Conservation (phyloP, 2,888 invertebrate species). For the Megamerina dolium region DNA sequence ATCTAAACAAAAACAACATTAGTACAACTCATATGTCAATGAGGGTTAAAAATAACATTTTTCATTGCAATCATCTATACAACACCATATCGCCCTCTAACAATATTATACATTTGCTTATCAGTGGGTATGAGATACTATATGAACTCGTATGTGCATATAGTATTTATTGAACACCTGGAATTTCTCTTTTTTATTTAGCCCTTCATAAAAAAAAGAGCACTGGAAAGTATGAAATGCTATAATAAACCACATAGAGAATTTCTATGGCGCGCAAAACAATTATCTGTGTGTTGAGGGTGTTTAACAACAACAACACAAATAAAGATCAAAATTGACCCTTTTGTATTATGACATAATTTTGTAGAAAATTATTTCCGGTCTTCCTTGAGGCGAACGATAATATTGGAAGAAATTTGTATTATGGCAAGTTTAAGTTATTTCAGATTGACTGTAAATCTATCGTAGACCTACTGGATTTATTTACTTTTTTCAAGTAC, state of each 20-base stretch:
- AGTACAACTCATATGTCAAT: slow-evolving; percentile 23
- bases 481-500: no score
- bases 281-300: slow-evolving; percentile 1
- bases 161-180: slow-evolving; percentile 42
- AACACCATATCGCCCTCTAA: no score
- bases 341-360: slow-evolving; percentile 20
- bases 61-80: slow-evolving; percentile 4
- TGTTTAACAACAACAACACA: slow-evolving; percentile 13
- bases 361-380: slow-evolving; percentile 43
- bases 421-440: no score
- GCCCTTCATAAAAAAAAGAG: slow-evolving; percentile 29
- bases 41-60: slow-evolving; percentile 21
- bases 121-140: not conserved
- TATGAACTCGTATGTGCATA: not conserved
- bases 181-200: slow-evolving; percentile 33
- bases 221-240: no score
- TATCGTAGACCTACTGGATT: no score
- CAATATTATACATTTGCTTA: slow-evolving; percentile 1
- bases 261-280: not conserved
- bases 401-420: no score
- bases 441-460: no score
- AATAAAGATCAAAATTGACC: slow-evolving; percentile 22
- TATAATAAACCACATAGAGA: not conserved
- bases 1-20: not conserved
- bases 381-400: slow-evolving; percentile 27